Base-by-base conservation (phyloP, 2,888 invertebrate species). In the Dascillus cervinus region DNA sequence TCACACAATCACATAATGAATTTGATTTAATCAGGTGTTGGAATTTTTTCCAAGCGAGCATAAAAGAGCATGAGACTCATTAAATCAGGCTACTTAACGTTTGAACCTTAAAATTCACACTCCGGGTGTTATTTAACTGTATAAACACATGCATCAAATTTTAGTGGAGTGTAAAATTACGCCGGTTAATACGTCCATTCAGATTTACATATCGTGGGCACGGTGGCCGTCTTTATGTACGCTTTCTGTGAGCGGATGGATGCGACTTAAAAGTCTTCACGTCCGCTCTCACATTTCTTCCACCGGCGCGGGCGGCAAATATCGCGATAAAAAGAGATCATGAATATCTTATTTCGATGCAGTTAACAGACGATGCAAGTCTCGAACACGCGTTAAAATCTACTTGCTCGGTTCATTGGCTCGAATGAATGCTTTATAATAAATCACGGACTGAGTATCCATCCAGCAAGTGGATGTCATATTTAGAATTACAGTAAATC, bases 371-470 rank as follows among this genome's bases (percentile, higher is more conserved):
- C 23, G 38, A 34, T 27, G 29, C 32, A 50, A 48, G 52, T 44
- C 47, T 49, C 50, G 51, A 53, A 53, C 50, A 49, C 49, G 50
- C 53, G 52, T 56, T 56, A 54, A 56, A 54, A 58, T 56, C 58
- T 54, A 56, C 56, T 58, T 57, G 54, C 48, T 50, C 57, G 56
- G 60, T 60, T 60, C 60, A 60, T 56, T 60, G 60, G 58, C 58
- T 58, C 44, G 55, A 43, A 49, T 55, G 56, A 57, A 53, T 54
- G 58, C 56, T 55, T 57, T 49, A 56, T 55, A 58, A 60, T 60
- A 59, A 59, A 60, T 60, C 59, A 60, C 57, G 32, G n/a, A 31
- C 22, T 26, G 30, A 39, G 34, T 28, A 32, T 35, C n/a, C n/a
- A n/a, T n/a, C 4, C 5, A 39, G 39, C 39, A 35, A 39, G 32